phyloP scores from a whole-genome alignment of 2,888 invertebrate genomes.

The Xestoiulus laeticollis region DNA sequence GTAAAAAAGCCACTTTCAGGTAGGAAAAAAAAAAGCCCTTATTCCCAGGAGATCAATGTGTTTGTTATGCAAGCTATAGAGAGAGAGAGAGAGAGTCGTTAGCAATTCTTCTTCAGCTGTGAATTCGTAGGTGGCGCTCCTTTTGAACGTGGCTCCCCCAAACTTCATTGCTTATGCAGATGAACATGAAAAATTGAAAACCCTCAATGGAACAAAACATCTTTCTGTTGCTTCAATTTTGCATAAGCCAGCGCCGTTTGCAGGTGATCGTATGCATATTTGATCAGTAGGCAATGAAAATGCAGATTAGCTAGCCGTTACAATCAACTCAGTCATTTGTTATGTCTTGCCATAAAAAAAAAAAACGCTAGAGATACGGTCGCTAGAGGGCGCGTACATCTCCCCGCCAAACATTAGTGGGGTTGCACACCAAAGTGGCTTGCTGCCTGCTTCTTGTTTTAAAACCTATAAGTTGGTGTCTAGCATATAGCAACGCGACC shows the following conservation, averaged over 20 bases:
- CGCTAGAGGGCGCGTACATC: background rate
- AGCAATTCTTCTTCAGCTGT: constrained; percentile 14
- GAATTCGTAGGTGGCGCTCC: constrained; percentile 24
- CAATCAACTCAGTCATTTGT: constrained; percentile 52
- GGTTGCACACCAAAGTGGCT: too few species aligned
- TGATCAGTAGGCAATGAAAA: constrained; percentile 52
- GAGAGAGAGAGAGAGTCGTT: constrained; percentile 30
- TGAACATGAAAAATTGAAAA: constrained; percentile 53
- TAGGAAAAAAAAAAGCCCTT: constrained; percentile 9
- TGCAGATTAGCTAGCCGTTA: constrained; percentile 56
- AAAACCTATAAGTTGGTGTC: too few species aligned
- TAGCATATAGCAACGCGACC: too few species aligned
- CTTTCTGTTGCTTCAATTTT: constrained; percentile 56
- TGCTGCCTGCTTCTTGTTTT: background rate
- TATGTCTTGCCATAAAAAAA: constrained; percentile 42
- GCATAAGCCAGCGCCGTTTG: constrained; percentile 38
- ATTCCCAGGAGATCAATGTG: constrained; percentile 1
- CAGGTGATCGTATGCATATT: constrained; percentile 52
- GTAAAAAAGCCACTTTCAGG: constrained; percentile 34
- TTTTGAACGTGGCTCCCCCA: background rate
- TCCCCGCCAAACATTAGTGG: too few species aligned
- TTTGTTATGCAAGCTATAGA: background rate
- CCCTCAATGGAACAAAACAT: constrained; percentile 57
- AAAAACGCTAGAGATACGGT: background rate
- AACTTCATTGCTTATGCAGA: constrained; percentile 53